Evolutionary conservation across 2,888 invertebrate genomes (phyloP), one percentile per base, ranked within the genome.

Genomic region (Melikaiella ostensackeni): DNA sequence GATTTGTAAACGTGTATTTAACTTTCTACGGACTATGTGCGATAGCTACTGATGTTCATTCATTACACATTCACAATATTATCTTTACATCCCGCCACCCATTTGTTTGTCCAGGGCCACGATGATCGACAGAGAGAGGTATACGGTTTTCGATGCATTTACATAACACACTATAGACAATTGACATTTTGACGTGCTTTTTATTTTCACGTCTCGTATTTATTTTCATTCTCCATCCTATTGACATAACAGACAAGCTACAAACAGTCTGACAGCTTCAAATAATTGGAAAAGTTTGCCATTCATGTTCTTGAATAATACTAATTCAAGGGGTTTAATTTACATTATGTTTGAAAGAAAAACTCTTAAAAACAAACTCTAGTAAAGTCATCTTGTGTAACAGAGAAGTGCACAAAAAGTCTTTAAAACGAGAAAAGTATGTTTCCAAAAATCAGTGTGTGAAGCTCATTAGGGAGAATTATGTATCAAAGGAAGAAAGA

Each of bases 31-130:
- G 57, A 0, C 13, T 5, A 27, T 27, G 27, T 24, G 13, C 27
- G 42, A 50, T 27, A 35, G 13, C 75, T 79, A 35, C 80, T 73
- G 74, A 76, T 77, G 66, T 81, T 63, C 83, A 83, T 87, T 85
- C 86, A 86, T 89, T 89, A 88, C 86, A 81, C 88, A 89, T 88
- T 87, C 87, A 87, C 86, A 89, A 89, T 88, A 88, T 87, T 84
- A 87, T 88, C 86, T 84, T 82, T 86, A 83, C 85, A 82, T 83
- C 76, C 75, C 6, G 11, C 64, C 64, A 38, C 59, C 21, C 80
- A 63, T 79, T 77, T 70, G 76, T 78, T 75, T 59, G 21, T 75
- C 64, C 63, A 75, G 61, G 75, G 74, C 61, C 64, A 21, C 38
- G 13, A 64, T 64, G 64, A 35, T 38, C 9, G 30, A 21, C 64